Base-by-base conservation (phyloP, 37 sponge, comb jelly and placozoan species). In the Theonella swinhoei region DNA sequence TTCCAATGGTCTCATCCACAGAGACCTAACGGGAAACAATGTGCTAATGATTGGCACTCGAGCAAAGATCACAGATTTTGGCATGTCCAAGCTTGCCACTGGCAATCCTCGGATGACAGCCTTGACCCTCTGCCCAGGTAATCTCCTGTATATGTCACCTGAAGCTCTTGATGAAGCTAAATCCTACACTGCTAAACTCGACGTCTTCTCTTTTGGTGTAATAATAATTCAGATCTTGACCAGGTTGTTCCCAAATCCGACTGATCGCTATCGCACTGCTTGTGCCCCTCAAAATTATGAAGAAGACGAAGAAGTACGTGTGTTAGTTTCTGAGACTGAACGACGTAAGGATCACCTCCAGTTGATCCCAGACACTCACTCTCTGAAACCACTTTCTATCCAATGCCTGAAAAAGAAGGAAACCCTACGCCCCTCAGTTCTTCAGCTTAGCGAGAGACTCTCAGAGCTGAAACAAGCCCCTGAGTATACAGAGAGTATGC, bases 11-110 rank as follows among this genome's bases (percentile, higher is more conserved):
- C 80, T 88, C 38, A 81, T 82, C 8, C 88, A 88, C 35, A 65
- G 88, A 75, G 88, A 88, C 70, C 76, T 88, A 42, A 76, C 82
- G 41, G 72, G 81, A 41, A 82, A 81, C 63, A 88, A 88, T 60
- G 76, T 88, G 25, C 82, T 88, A 3, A 39, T 88, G 3, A 76
- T 31, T 36, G 82, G 74, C 39, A 26, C 29, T 31, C 47, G 71
- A n/a, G 82, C 83, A 36, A 88, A 88, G 42, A 38, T 88, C 75
- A 87, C 87, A 28, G 87, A 87, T 39, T 41, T 87, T 9, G 87
- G 87, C 22, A 79, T 87, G 1, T 78, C 87, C 19, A 87, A 87
- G 39, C 62, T 87, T 39, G 87, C 79, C 41, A 71, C 78, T 39
- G 71, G 73, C 1, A 78, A 79, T 20, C 79, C 72, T 41, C 38